Percentiles rank a stretch among this genome's conserved stretches.
Evolutionary conservation across 2,888 invertebrate species (phyloP).

Genomic region (Nemotelus nigrinus): DNA sequence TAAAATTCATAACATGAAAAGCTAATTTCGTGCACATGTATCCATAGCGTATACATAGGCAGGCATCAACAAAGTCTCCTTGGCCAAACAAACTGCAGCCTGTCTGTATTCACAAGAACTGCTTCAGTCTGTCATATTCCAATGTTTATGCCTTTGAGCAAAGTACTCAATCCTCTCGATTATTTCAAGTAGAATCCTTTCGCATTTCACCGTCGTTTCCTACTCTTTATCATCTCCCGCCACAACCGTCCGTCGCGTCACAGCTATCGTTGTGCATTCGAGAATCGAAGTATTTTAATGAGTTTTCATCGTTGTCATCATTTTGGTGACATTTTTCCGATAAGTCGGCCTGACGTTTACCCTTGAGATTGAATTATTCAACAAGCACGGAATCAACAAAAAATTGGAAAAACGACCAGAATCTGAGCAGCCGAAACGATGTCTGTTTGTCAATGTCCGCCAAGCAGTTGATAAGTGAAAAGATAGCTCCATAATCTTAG

Average conservation of each 20-base stretch:
- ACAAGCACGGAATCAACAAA: constrained; percentile 13
- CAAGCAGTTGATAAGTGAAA: no score
- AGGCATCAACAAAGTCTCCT: background rate
- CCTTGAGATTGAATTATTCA: constrained; percentile 43
- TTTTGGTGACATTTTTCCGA: constrained; percentile 42
- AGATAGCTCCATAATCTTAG: background rate
- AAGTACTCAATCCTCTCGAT: background rate
- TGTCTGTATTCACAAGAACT: background rate
- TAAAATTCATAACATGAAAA: constrained; percentile 39
- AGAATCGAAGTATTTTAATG: constrained; percentile 38
- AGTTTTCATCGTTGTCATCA: constrained; percentile 42
- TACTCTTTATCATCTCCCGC: no score
- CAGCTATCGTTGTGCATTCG: background rate
- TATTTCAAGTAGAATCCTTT: background rate
- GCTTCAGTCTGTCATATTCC: background rate
- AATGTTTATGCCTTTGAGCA: background rate
- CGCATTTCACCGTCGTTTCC: background rate
- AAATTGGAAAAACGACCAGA: background rate
- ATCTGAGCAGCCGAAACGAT: no score
- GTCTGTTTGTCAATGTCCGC: no score
- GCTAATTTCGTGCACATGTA: constrained; percentile 9
- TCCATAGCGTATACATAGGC: background rate
- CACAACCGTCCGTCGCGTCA: no score
- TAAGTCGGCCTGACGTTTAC: constrained; percentile 30
- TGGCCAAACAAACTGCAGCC: background rate